Evolutionary conservation across 37 sponge, comb jelly and placozoan species (phyloP).

Genomic region (Cladorhizidae sp.): DNA sequence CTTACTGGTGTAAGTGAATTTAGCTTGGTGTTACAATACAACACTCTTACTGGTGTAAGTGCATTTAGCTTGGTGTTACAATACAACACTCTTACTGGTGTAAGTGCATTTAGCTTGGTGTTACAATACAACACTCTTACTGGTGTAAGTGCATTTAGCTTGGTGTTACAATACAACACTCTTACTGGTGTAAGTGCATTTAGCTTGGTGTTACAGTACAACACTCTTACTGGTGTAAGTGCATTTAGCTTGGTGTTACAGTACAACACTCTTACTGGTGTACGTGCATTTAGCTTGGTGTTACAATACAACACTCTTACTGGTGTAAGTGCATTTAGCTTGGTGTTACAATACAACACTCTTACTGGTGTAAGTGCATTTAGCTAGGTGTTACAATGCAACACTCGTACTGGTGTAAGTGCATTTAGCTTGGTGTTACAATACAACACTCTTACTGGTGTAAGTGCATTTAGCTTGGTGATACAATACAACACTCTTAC

Average conservation of each 20-base stretch:
- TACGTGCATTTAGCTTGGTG: background rate
- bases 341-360: background rate
- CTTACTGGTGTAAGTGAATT: conserved; percentile 19
- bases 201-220: background rate
- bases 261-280: conserved; percentile 19
- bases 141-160: conserved; percentile 12
- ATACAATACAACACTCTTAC: conserved; percentile 8
- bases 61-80: background rate
- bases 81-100: conserved; percentile 19
- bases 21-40: background rate
- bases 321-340: conserved; percentile 12
- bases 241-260: background rate
- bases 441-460: conserved; percentile 19
- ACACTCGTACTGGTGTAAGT: conserved; percentile 22
- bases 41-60: conserved; percentile 24
- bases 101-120: background rate
- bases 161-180: background rate
- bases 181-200: conserved; percentile 20
- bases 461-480: background rate
- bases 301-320: conserved; percentile 10
- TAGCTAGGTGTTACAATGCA: background rate
- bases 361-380: conserved; percentile 20
- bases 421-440: background rate
- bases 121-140: conserved; percentile 10
- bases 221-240: conserved; percentile 24